Percentiles rank a stretch among this genome's conserved stretches.
These are phyloP conservation scores for Chironomus tepperi DNA, from an alignment of 1,140 invertebrate genomes.

Conservation along the genomic window DNA sequence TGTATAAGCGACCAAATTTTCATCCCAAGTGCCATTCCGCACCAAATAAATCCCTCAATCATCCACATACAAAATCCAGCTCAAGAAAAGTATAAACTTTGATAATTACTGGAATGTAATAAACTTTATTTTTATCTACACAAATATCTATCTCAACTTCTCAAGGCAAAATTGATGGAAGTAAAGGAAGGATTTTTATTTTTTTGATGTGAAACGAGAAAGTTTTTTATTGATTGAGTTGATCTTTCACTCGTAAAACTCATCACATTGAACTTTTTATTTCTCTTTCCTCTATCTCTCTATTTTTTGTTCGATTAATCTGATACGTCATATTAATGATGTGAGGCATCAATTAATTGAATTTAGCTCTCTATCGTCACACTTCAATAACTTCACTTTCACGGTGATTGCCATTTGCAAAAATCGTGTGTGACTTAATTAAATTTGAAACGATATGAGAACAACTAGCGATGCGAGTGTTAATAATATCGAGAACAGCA, in stretches of 20 bases:
- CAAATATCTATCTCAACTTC: not conserved
- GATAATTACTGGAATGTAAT: constrained; percentile 1
- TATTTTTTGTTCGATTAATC: not conserved
- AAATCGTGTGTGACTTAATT: constrained; percentile 4
- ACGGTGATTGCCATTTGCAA: not conserved
- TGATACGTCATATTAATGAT: not conserved
- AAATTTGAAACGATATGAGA: not conserved
- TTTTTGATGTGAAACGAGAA: not conserved
- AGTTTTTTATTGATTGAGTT: constrained; percentile 9
- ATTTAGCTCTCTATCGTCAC: not conserved
- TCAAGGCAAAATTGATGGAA: too few species aligned
- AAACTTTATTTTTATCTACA: not conserved
- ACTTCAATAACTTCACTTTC: not conserved
- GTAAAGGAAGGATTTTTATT: too few species aligned
- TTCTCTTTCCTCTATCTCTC: not conserved
- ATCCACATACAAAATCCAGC: too few species aligned
- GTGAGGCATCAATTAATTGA: constrained; percentile 8
- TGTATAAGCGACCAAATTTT: too few species aligned
- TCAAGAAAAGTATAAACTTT: not conserved
- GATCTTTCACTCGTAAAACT: not conserved
- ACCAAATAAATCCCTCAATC: too few species aligned
- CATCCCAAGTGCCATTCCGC: too few species aligned
- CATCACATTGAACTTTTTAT: not conserved
- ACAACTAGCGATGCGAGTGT: too few species aligned
- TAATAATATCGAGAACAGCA: too few species aligned